Conservation (phyloP, 2,888 invertebrate genomes). For the Cylindroiulus punctatus region DNA sequence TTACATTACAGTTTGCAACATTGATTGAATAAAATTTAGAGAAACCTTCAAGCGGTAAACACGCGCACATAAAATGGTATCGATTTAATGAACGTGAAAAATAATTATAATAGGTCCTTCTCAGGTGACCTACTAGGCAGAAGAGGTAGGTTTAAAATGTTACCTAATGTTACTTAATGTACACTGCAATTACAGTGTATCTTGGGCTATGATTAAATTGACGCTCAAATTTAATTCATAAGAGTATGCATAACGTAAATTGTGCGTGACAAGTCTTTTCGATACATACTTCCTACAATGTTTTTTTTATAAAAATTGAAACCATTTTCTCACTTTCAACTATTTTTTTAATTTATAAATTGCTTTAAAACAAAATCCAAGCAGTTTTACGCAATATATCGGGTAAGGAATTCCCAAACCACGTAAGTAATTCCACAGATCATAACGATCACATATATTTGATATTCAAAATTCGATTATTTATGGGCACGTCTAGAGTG, state of each 20-base stretch:
- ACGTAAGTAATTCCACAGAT: not conserved
- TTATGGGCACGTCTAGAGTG: not conserved
- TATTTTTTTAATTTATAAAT: too few species aligned
- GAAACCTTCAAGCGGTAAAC: not conserved
- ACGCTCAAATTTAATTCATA: too few species aligned
- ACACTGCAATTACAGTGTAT: too few species aligned
- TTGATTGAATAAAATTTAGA: not conserved
- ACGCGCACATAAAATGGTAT: not conserved
- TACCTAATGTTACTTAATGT: too few species aligned
- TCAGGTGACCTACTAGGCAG: not conserved
- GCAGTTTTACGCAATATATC: too few species aligned
- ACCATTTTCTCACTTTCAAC: too few species aligned
- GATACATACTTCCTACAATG: too few species aligned
- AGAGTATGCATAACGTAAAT: too few species aligned
- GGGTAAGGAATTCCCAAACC: not conserved
- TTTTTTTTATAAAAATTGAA: too few species aligned
- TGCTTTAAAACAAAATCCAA: too few species aligned
- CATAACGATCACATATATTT: not conserved
- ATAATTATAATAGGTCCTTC: not conserved
- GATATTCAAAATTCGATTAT: constrained; percentile 37
- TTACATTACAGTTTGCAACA: not conserved
- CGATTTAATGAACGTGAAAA: not conserved
- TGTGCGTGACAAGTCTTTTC: too few species aligned
- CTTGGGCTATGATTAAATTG: too few species aligned
- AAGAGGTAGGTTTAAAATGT: not conserved